Evolutionary conservation across 2,113 vertebrate genomes (phyloP).

Genomic region (Odocoileus virginianus): DNA sequence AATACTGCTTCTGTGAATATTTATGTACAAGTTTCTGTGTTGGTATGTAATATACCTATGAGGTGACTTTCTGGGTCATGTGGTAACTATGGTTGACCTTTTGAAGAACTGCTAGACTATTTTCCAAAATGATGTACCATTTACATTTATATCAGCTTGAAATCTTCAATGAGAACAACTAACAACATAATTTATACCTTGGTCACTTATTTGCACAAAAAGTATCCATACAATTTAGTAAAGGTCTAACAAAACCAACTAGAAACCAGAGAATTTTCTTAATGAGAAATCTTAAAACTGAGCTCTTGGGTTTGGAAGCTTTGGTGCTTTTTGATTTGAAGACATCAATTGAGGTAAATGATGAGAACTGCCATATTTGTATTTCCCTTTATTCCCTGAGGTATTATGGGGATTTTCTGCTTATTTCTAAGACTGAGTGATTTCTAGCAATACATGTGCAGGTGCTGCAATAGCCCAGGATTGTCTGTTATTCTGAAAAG

Average conservation of each 20-base stretch:
- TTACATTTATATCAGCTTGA: background rate
- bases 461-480: background rate
- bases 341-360: background rate
- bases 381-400: background rate
- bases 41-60: background rate
- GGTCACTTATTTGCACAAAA: background rate
- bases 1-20: background rate
- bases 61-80: background rate
- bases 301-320: background rate
- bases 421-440: constrained; percentile 22
- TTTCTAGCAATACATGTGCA: background rate
- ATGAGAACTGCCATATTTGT: background rate
- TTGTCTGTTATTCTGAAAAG: constrained; percentile 52
- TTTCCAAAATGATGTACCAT: background rate
- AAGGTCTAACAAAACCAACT: background rate
- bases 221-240: background rate
- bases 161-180: background rate
- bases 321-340: constrained; percentile 19
- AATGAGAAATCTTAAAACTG: constrained; percentile 15
- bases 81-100: background rate
- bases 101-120: background rate
- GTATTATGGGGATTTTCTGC: background rate
- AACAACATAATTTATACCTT: constrained; percentile 8
- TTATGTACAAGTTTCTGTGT: background rate
- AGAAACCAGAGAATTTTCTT: constrained; percentile 33